These are phyloP conservation scores for Eupithecia abbreviata DNA, from an alignment of 2,888 invertebrate genomes.

Conservation along the genomic window DNA sequence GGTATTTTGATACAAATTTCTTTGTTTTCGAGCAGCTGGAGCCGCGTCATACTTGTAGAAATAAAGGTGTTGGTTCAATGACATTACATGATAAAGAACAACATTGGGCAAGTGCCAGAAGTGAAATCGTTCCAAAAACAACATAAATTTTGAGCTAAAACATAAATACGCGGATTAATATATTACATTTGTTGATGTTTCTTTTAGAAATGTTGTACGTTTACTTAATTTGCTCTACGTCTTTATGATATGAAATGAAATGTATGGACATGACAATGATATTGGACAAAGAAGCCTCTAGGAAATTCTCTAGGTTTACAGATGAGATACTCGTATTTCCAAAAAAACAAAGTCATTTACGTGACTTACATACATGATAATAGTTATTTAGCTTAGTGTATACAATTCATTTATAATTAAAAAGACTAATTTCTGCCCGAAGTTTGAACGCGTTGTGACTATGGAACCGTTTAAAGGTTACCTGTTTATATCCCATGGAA, in stretches of 20 bases:
- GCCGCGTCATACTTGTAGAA: constrained; percentile 36
- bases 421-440: no score
- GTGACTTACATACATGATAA: no score
- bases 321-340: no score
- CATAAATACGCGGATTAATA: constrained; percentile 19
- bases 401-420: no score
- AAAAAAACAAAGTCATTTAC: no score
- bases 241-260: not conserved
- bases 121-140: constrained; percentile 58
- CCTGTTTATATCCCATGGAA: no score
- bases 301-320: no score
- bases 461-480: no score
- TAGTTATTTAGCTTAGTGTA: no score
- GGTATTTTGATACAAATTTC: constrained; percentile 7
- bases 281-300: not conserved
- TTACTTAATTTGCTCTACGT: not conserved
- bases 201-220: not conserved
- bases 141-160: constrained; percentile 39
- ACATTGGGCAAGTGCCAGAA: constrained; percentile 68
- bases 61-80: constrained; percentile 65
- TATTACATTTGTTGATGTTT: not conserved
- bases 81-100: constrained; percentile 70
- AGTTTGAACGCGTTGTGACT: no score
- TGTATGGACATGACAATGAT: no score
- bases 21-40: constrained; percentile 18